Percentiles rank a stretch among this genome's conserved stretches.
Conservation (phyloP, 35 echinoderm and acorn worm genomes). For the Chiridota heheva region DNA sequence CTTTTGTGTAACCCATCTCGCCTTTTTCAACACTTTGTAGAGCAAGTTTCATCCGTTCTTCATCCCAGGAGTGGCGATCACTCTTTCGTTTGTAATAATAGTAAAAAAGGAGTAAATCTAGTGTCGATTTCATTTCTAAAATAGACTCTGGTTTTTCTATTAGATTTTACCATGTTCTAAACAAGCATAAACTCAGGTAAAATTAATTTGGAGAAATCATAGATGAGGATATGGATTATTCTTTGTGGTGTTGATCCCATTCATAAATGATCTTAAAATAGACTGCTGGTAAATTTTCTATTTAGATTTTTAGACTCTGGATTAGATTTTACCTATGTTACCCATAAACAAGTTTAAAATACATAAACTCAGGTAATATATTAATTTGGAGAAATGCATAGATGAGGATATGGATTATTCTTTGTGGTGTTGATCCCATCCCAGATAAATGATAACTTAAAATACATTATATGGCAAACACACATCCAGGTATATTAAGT, state of each 20-base stretch:
- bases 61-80: slow-evolving; percentile 18
- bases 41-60: slow-evolving; percentile 11
- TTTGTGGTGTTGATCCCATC: slow-evolving; percentile 17
- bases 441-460: slow-evolving; percentile 1
- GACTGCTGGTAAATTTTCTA: too few relatives aligned
- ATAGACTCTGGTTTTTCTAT: too few relatives aligned
- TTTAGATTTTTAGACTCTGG: too few relatives aligned
- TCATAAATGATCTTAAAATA: background rate
- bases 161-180: too few relatives aligned
- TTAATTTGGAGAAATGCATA: slow-evolving; percentile 18
- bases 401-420: slow-evolving; percentile 24
- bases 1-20: slow-evolving; percentile 30
- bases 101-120: too few relatives aligned
- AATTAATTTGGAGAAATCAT: background rate
- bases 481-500: too few relatives aligned
- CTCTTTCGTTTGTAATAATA: slow-evolving; percentile 17
- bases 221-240: slow-evolving; percentile 21
- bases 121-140: too few relatives aligned
- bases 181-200: background rate
- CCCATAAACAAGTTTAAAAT: background rate
- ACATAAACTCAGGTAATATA: background rate
- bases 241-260: slow-evolving; percentile 17
- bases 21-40: slow-evolving; percentile 13
- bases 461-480: too few relatives aligned
- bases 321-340: slow-evolving; percentile 17